phyloP scores from a whole-genome alignment of 2,888 invertebrate genomes.

The Eueremaeus valkanovi region DNA sequence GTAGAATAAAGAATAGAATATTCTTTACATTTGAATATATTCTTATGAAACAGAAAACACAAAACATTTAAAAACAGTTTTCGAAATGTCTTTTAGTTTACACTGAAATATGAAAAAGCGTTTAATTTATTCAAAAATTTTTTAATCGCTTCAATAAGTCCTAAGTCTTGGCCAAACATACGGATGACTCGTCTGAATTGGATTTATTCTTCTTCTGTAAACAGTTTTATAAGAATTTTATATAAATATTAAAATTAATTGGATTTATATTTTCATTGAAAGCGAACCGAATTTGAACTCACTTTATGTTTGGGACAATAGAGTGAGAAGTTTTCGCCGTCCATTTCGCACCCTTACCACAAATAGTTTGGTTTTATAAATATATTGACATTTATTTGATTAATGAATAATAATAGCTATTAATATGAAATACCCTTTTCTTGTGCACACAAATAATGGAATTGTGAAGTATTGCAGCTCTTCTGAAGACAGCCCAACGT shows the following conservation, averaged over 20 bases:
- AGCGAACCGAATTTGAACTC: background rate
- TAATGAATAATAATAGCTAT: slow-evolving; percentile 42
- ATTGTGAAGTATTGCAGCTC: slow-evolving; percentile 47
- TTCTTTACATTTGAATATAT: too few species aligned
- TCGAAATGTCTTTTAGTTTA: background rate
- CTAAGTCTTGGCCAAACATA: slow-evolving; percentile 12
- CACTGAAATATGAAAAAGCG: too few species aligned
- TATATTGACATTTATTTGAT: background rate
- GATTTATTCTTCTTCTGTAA: slow-evolving; percentile 13
- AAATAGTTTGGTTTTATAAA: background rate
- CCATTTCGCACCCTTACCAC: slow-evolving; percentile 52
- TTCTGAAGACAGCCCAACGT: slow-evolving; percentile 49
- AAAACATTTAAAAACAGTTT: background rate
- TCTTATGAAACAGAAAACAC: background rate
- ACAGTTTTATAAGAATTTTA: background rate
- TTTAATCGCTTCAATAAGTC: background rate
- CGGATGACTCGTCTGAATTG: slow-evolving; percentile 22
- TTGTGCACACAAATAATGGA: slow-evolving; percentile 49
- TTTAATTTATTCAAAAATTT: background rate
- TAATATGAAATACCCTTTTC: slow-evolving; percentile 45
- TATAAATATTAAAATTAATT: background rate
- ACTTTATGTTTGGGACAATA: slow-evolving; percentile 55
- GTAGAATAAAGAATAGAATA: too few species aligned
- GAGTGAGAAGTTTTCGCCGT: slow-evolving; percentile 54
- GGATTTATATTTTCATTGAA: background rate